Base-by-base conservation (phyloP, 2,797 vertebrate species). In the Fratercula arctica region DNA sequence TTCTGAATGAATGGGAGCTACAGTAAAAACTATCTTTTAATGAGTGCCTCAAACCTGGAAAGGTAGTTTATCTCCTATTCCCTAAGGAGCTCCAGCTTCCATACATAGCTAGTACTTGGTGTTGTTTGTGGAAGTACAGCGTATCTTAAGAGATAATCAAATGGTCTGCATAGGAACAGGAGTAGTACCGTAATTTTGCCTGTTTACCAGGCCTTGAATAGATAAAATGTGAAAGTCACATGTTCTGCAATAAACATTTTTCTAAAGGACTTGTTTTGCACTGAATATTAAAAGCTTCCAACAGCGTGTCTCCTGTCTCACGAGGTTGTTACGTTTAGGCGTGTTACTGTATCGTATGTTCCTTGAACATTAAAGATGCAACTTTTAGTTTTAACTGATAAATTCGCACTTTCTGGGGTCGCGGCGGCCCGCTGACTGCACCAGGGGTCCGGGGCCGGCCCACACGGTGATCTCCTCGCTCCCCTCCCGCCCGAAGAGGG, bases 401-500 rank as follows among this genome's bases (percentile, higher is more conserved):
- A 46, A 61, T 16, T 11, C 12, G 50, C 88, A 2, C 59, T 69
- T 16, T 6, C 11, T 2, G 33, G 29, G 29, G n/a, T 14, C 24
- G 39, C 23, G 5, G 19, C 5, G 50, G n/a, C 68, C 39, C 1
- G 4, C 67, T 10, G 7, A 28, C 20, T 8, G 66, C 46, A 7
- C 41, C 2, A 41, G 41, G 35, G 28, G 46, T 10, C 20, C 2
- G 23, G 25, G 11, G 8, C 16, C 25, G 37, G 15, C 18, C 5
- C 50, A 6, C 26, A 31, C 45, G 25, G 13, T 19, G n/a, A 37
- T 14, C 1, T 9, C 31, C 51, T 8, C 43, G 2, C 60, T 0
- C 26, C 13, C 5, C 28, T 3, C 3, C 53, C 2, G 10, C 45
- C 37, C n/a, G 51, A 5, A 3, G 8, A 3, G 31, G 28, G 3